Percentiles rank a stretch among this genome's conserved stretches.
These are phyloP conservation scores for Euschistus heros DNA, from an alignment of 1,140 invertebrate genomes.

Conservation along the genomic window DNA sequence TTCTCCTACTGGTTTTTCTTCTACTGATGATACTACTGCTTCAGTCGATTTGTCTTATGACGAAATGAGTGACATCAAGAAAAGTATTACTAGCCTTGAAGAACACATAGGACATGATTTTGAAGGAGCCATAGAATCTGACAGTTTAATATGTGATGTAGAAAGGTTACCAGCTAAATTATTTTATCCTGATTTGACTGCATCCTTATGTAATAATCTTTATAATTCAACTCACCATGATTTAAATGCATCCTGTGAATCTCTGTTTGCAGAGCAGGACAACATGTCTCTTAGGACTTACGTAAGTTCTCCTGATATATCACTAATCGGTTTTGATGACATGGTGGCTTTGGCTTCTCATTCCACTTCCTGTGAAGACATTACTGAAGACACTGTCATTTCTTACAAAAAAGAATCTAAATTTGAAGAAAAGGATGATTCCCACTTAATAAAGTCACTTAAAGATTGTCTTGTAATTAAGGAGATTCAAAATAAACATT, in stretches of 20 bases:
- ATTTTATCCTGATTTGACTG: not conserved
- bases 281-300: not conserved
- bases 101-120: conserved; percentile 6
- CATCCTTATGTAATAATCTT: not conserved
- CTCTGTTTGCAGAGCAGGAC: not conserved
- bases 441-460: too few relatives aligned
- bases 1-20: not conserved
- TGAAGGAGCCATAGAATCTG: not conserved
- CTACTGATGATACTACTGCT: not conserved
- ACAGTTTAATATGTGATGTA: not conserved
- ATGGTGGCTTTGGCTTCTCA: not conserved
- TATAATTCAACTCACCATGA: not conserved
- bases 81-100: not conserved
- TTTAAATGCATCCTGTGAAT: not conserved
- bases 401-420: too few relatives aligned
- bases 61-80: not conserved
- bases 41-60: not conserved
- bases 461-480: too few relatives aligned
- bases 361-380: not conserved
- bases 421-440: too few relatives aligned
- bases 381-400: not conserved
- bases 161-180: not conserved
- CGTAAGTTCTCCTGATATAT: not conserved
- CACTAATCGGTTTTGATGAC: conserved; percentile 2
- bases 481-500: too few relatives aligned